These are phyloP conservation scores for Lycorma delicatula DNA, from an alignment of 1,140 invertebrate genomes.

Conservation along the genomic window DNA sequence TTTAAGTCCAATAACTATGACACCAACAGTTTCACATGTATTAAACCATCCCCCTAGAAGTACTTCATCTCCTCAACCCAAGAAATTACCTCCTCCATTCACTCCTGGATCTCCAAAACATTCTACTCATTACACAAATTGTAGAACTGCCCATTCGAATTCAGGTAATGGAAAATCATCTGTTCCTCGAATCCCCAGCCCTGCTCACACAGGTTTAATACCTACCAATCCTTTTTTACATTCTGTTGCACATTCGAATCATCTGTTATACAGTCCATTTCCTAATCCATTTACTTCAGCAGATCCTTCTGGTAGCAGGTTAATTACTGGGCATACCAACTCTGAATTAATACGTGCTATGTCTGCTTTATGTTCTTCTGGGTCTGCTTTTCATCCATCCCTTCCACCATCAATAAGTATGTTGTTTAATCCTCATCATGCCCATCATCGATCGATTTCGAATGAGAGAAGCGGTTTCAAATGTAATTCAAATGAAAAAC, in stretches of 20 bases:
- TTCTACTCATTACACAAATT: constrained; percentile 10
- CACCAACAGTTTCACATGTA: constrained; percentile 12
- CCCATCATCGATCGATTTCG: constrained; percentile 14
- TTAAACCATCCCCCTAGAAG: constrained; percentile 10
- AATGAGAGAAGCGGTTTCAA: constrained; percentile 16
- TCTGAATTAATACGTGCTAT: constrained; percentile 28
- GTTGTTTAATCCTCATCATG: constrained; percentile 28
- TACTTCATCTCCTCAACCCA: constrained; percentile 16
- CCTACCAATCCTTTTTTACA: constrained; percentile 17
- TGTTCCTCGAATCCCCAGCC: constrained; percentile 17
- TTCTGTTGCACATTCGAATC: constrained; percentile 11
- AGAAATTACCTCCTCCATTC: constrained; percentile 23
- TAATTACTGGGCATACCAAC: constrained; percentile 9
- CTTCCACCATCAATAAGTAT: constrained; percentile 29
- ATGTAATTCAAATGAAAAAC: constrained; percentile 3
- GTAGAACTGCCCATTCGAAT: constrained; percentile 15
- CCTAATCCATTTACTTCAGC: constrained; percentile 10
- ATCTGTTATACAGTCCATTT: constrained; percentile 16
- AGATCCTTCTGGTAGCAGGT: constrained; percentile 12
- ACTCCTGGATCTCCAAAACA: constrained; percentile 24
- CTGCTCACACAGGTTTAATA: constrained; percentile 17
- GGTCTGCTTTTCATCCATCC: constrained; percentile 27
- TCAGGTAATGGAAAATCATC: constrained; percentile 2
- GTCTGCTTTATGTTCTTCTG: constrained; percentile 21
- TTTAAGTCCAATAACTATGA: constrained; percentile 41